phyloP scores from a whole-genome alignment of 2,113 vertebrate genomes.

The Tiliqua scincoides region DNA sequence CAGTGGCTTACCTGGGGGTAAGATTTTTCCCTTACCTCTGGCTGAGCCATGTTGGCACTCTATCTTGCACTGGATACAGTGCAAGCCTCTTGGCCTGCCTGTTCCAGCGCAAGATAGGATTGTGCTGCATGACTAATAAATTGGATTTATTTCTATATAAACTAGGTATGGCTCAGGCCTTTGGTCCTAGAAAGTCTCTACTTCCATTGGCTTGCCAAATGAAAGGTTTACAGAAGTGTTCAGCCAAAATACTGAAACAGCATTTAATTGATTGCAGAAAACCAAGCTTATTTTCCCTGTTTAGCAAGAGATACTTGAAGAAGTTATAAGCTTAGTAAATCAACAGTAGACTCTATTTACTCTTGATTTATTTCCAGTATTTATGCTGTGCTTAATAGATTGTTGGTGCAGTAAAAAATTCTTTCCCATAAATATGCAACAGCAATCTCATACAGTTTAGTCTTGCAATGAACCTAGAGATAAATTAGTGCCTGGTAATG shows the following conservation, averaged over 20 bases:
- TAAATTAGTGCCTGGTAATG: constrained; percentile 58
- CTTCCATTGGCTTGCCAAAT: neutral
- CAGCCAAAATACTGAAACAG: constrained; percentile 9
- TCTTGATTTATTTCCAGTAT: constrained; percentile 70
- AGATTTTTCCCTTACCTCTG: no score
- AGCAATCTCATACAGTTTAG: constrained; percentile 50
- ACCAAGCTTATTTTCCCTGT: constrained; percentile 30
- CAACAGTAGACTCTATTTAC: constrained; percentile 55
- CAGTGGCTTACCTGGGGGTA: no score
- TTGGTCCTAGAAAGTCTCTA: neutral
- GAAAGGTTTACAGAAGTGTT: neutral
- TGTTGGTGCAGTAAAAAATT: constrained; percentile 60
- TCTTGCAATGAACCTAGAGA: constrained; percentile 66
- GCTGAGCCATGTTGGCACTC: no score
- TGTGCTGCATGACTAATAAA: neutral
- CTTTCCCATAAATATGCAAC: constrained; percentile 56
- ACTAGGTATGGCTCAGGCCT: neutral
- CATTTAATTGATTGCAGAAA: constrained; percentile 54
- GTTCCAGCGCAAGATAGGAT: neutral
- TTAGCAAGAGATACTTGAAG: constrained; percentile 28
- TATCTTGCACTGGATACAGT: no score
- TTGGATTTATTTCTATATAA: neutral
- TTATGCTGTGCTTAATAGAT: constrained; percentile 60
- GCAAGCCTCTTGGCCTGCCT: no score
- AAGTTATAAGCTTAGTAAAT: constrained; percentile 60